Conservation (phyloP, 2,888 invertebrate genomes). For the Heliconius hortense region DNA sequence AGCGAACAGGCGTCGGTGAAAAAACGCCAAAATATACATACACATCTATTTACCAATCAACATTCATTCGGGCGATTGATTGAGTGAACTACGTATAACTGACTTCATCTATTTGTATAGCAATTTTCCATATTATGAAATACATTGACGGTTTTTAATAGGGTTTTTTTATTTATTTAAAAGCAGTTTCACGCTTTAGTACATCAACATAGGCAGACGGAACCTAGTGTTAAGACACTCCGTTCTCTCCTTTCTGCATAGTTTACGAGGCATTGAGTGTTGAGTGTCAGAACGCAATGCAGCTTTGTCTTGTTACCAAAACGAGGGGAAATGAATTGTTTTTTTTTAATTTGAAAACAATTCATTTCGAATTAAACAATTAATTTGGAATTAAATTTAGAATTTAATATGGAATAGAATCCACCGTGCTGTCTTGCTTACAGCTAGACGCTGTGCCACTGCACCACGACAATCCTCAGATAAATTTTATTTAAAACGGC, state of each 20-base stretch:
- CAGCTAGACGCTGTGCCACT: background rate
- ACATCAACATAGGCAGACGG: background rate
- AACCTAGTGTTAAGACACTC: background rate
- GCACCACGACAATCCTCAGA: background rate
- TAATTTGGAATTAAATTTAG: too few relatives aligned
- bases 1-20: constrained; percentile 48
- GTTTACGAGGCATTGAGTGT: background rate
- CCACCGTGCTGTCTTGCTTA: background rate
- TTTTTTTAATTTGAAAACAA: too few relatives aligned
- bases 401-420: too few relatives aligned
- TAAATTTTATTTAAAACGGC: constrained; percentile 9
- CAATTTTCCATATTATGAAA: background rate
- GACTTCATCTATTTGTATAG: constrained; percentile 3
- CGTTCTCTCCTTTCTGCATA: too few relatives aligned
- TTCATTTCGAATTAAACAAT: too few relatives aligned
- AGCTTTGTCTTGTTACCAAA: background rate
- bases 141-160: constrained; percentile 22
- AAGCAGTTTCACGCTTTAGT: background rate
- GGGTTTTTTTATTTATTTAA: background rate
- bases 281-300: background rate
- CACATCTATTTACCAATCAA: constrained; percentile 67
- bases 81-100: constrained; percentile 54
- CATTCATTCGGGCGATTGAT: constrained; percentile 65
- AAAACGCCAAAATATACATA: constrained; percentile 36
- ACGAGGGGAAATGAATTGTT: background rate